Conservation (phyloP, 1,140 invertebrate genomes). For the Pectinophora gossypiella region DNA sequence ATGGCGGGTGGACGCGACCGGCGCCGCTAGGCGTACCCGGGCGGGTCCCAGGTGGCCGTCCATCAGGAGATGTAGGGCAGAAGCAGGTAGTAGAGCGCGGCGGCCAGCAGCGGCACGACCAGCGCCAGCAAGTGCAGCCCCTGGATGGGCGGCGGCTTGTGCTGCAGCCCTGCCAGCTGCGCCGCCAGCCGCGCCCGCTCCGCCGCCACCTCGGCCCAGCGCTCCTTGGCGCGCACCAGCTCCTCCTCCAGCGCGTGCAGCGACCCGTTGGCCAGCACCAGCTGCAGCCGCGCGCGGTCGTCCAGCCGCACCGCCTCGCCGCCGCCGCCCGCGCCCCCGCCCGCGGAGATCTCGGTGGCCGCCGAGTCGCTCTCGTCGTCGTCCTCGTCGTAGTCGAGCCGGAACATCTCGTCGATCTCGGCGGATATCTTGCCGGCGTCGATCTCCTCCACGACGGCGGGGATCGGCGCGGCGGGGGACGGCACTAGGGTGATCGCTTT, state of each 20-base stretch:
- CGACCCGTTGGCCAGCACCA: constrained; percentile 52
- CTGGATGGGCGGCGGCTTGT: constrained; percentile 30
- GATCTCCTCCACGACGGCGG: constrained; percentile 9
- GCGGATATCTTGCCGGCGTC: constrained; percentile 49
- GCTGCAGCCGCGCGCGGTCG: constrained; percentile 49
- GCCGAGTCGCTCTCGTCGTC: constrained; percentile 55
- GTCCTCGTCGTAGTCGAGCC: constrained; percentile 56
- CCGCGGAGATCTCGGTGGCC: constrained; percentile 44
- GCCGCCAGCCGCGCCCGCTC: constrained; percentile 58
- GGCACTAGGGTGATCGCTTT: too few species aligned
- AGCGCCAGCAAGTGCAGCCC: constrained; percentile 32
- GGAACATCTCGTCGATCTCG: constrained; percentile 65
- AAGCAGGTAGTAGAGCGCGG: constrained; percentile 46
- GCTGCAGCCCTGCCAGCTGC: constrained; percentile 44
- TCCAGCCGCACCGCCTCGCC: constrained; percentile 34
- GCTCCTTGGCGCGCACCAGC: constrained; percentile 66
- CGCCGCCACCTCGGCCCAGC: constrained; percentile 55
- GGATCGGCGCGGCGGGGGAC: too few species aligned
- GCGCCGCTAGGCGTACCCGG: constrained; percentile 49
- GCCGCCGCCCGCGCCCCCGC: constrained; percentile 21
- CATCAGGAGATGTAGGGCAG: constrained; percentile 69
- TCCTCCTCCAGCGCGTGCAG: constrained; percentile 70
- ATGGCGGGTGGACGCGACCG: not conserved
- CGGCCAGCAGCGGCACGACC: constrained; percentile 44
- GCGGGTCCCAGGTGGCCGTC: constrained; percentile 73